phyloP scores from a whole-genome alignment of 2,888 invertebrate species.

The Lamellibrachia columna region DNA sequence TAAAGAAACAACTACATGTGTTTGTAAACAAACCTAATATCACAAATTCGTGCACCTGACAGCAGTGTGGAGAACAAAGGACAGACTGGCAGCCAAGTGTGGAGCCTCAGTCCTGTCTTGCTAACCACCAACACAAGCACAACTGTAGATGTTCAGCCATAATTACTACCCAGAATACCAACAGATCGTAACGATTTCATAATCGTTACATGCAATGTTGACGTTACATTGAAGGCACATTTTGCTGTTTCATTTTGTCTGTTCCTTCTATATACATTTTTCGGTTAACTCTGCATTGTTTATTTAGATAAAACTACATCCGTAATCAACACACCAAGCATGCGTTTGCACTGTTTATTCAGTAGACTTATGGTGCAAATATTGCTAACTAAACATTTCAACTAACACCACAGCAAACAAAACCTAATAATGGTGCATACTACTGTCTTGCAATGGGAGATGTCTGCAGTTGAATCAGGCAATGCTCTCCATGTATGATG shows the following conservation, averaged over 20 bases:
- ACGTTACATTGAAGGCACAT: neutral
- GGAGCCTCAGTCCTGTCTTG: neutral
- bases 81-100: neutral
- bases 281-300: neutral
- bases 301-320: neutral
- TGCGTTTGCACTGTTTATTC: neutral
- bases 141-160: neutral
- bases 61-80: neutral
- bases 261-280: neutral
- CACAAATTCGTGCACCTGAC: neutral
- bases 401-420: neutral
- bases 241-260: neutral
- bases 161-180: neutral
- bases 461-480: neutral
- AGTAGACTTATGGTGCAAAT: neutral
- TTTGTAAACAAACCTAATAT: conserved; percentile 16
- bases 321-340: neutral
- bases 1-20: neutral
- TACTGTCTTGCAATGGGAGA: neutral
- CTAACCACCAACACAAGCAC: neutral
- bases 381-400: neutral
- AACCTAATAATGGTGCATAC: neutral
- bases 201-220: neutral
- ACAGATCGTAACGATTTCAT: neutral
- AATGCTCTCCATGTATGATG: neutral